phyloP scores from a whole-genome alignment of 2,888 invertebrate genomes.

The Stenchaetothrips biformis region DNA sequence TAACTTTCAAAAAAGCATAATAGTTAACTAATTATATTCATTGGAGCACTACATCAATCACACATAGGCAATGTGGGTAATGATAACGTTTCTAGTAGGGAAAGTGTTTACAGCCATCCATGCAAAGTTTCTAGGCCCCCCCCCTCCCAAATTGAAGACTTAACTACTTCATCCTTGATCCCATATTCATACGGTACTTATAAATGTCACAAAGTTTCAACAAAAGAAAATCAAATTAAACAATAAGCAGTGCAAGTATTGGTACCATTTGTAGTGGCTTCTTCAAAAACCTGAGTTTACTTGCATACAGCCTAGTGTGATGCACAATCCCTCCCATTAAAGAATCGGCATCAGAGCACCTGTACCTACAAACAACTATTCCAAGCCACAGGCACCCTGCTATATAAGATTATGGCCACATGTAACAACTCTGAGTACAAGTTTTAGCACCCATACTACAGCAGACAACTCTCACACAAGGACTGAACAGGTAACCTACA shows the following conservation, averaged over 20 bases:
- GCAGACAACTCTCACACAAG: constrained; percentile 10
- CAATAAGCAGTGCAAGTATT: background rate
- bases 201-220: background rate
- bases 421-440: background rate
- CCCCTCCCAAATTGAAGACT: background rate
- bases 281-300: background rate
- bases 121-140: background rate
- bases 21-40: constrained; percentile 11
- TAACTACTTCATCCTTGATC: background rate
- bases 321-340: too few relatives aligned
- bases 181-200: background rate
- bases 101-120: background rate
- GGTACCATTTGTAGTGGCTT: background rate
- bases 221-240: background rate
- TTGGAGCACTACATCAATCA: background rate
- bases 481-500: background rate
- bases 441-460: background rate
- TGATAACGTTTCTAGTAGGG: background rate
- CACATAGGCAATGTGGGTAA: background rate
- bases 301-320: too few relatives aligned
- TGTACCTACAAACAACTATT: background rate
- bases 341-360: too few relatives aligned
- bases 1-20: constrained; percentile 12
- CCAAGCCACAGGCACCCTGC: background rate
- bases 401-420: constrained; percentile 1